Conservation (phyloP, 1,140 invertebrate species). For the Ceratoteleas bidentatus region DNA sequence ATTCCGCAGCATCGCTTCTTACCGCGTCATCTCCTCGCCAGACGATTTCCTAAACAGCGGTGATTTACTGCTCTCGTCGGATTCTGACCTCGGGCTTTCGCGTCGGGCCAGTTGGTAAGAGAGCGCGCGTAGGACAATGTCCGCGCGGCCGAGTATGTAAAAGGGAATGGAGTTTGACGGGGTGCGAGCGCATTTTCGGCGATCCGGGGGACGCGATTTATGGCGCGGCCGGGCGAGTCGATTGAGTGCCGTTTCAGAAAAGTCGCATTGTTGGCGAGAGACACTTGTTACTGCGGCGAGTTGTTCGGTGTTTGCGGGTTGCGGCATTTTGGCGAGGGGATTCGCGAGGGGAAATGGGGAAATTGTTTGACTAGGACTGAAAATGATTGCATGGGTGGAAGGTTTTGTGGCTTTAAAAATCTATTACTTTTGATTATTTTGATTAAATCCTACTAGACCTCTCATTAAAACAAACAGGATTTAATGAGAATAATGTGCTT, state of each 20-base stretch:
- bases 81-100: conserved; percentile 61
- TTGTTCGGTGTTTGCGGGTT: no score
- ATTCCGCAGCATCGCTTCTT: conserved; percentile 60
- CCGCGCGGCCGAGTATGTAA: conserved; percentile 32
- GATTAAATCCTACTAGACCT: no score
- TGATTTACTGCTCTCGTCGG: conserved; percentile 72
- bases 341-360: no score
- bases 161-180: conserved; percentile 32
- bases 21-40: conserved; percentile 68
- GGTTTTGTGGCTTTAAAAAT: no score
- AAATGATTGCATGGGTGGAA: no score
- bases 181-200: conserved; percentile 22
- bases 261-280: conserved; percentile 19
- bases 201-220: conserved; percentile 37
- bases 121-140: conserved; percentile 25
- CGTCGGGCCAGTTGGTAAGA: conserved; percentile 44
- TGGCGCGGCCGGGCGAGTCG: conserved; percentile 26
- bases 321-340: no score
- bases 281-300: conserved; percentile 15
- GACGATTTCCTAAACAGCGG: conserved; percentile 72
- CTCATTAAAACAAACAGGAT: no score
- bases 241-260: conserved; percentile 53
- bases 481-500: no score
- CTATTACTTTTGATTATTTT: no score
- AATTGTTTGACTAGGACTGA: no score